Conservation (phyloP, 2,888 invertebrate species). For the Entomobrya proxima region DNA sequence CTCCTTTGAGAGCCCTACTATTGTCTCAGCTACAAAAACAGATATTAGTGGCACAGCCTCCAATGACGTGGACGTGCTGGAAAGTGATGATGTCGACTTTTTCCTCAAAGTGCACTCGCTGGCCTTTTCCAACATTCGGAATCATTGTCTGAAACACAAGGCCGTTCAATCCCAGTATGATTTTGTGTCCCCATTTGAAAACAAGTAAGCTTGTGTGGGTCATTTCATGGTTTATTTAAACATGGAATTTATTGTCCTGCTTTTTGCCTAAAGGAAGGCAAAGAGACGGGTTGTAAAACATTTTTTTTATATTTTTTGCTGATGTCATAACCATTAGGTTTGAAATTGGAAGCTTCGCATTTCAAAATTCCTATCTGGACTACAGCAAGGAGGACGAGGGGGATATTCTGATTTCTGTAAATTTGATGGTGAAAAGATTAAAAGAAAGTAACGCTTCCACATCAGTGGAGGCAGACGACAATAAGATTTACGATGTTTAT, state of each 20-base stretch:
- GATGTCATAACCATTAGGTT: conserved; percentile 67
- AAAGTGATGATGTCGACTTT: conserved; percentile 65
- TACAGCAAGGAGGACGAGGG: conserved; percentile 68
- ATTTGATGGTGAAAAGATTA: conserved; percentile 43
- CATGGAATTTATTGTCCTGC: background rate
- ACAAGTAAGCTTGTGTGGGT: conserved; percentile 62
- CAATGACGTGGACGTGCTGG: conserved; percentile 49
- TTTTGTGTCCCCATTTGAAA: conserved; percentile 69
- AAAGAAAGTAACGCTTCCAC: background rate
- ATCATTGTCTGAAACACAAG: conserved; percentile 61
- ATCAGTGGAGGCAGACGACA: conserved; percentile 1
- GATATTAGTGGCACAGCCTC: conserved; percentile 22
- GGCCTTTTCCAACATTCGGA: conserved; percentile 56
- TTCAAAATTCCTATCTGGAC: conserved; percentile 48
- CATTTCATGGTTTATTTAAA: conserved; percentile 7
- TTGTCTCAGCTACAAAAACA: background rate
- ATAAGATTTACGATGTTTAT: conserved; percentile 84
- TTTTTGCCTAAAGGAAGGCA: conserved; percentile 18
- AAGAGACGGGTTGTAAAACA: background rate
- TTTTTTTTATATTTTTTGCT: background rate
- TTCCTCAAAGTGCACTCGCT: conserved; percentile 65
- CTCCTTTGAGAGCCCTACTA: background rate
- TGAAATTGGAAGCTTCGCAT: conserved; percentile 66
- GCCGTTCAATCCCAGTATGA: conserved; percentile 11
- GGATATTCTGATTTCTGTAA: conserved; percentile 69